phyloP scores from a whole-genome alignment of 2,797 vertebrate genomes.

The Mus spretus region DNA sequence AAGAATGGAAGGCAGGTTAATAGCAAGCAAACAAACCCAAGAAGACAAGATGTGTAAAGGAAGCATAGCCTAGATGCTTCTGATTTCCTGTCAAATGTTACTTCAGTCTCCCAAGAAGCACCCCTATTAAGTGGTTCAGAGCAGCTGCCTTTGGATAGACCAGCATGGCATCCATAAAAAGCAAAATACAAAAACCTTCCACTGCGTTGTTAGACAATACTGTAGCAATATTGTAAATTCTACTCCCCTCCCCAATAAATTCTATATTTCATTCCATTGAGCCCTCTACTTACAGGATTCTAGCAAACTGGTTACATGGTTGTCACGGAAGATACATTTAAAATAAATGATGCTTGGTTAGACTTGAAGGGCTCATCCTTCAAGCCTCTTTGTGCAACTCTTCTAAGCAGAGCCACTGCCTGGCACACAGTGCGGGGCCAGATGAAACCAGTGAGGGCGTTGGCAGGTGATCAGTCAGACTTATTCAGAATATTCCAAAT shows the following conservation, averaged over 20 bases:
- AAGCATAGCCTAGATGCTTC: neutral
- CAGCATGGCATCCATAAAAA: conserved; percentile 43
- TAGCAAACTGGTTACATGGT: conserved; percentile 9
- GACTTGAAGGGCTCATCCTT: neutral
- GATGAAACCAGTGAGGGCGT: neutral
- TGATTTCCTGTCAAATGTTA: neutral
- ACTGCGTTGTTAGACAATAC: conserved; percentile 3
- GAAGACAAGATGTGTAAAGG: neutral
- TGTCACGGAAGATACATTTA: conserved; percentile 53
- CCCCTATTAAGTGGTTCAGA: conserved; percentile 11
- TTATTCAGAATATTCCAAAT: conserved; percentile 62
- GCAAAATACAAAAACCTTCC: conserved; percentile 45
- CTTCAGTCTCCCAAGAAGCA: conserved; percentile 23
- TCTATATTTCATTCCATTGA: conserved; percentile 22
- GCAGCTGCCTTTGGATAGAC: neutral
- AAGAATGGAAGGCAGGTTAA: conserved; percentile 11
- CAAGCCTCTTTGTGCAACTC: neutral
- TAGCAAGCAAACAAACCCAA: conserved; percentile 36
- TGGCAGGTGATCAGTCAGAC: conserved; percentile 66
- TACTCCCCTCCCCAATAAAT: neutral
- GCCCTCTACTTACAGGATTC: conserved; percentile 25
- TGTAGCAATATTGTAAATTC: conserved; percentile 23
- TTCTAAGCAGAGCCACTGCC: neutral
- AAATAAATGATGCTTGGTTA: neutral
- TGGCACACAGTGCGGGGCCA: neutral